Evolutionary conservation across 2,888 invertebrate species (phyloP).

Genomic region (Pegoplata infirma): DNA sequence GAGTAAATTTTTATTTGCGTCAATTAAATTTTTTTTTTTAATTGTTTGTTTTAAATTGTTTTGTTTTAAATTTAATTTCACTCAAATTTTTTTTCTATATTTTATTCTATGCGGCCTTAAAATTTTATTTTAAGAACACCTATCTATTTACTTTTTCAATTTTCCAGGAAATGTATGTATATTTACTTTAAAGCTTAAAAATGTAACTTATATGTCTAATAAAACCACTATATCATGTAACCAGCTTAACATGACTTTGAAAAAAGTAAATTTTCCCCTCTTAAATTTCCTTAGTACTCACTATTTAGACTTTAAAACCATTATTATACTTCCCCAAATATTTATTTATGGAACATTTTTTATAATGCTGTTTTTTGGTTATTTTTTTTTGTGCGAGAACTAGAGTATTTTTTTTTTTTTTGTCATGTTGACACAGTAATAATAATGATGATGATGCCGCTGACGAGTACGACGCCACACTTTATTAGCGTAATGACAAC

Average conservation of each 20-base stretch:
- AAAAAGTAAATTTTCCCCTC: background rate
- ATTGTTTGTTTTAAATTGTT: too few relatives aligned
- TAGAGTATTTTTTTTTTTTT: too few relatives aligned
- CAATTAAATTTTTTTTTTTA: too few relatives aligned
- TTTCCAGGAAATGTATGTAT: background rate
- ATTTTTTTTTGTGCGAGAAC: too few relatives aligned
- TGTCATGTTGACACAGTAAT: constrained; percentile 36
- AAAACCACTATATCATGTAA: background rate
- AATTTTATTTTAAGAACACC: too few relatives aligned
- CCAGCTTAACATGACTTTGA: background rate
- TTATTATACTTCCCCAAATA: constrained; percentile 16
- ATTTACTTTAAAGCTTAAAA: background rate
- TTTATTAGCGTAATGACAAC: constrained; percentile 63
- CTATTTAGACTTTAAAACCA: constrained; percentile 12
- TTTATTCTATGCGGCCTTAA: too few relatives aligned
- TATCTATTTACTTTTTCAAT: background rate
- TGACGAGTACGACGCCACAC: constrained; percentile 30
- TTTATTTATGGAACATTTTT: constrained; percentile 45
- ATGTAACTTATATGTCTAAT: background rate
- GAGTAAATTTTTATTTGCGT: too few relatives aligned
- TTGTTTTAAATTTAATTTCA: too few relatives aligned
- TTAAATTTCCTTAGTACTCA: background rate
- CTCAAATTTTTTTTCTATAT: too few relatives aligned
- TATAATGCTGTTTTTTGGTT: constrained; percentile 18
- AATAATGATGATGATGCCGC: constrained; percentile 20